These are phyloP conservation scores for Subanguina moxae DNA, from an alignment of 1,140 invertebrate genomes.

Conservation along the genomic window DNA sequence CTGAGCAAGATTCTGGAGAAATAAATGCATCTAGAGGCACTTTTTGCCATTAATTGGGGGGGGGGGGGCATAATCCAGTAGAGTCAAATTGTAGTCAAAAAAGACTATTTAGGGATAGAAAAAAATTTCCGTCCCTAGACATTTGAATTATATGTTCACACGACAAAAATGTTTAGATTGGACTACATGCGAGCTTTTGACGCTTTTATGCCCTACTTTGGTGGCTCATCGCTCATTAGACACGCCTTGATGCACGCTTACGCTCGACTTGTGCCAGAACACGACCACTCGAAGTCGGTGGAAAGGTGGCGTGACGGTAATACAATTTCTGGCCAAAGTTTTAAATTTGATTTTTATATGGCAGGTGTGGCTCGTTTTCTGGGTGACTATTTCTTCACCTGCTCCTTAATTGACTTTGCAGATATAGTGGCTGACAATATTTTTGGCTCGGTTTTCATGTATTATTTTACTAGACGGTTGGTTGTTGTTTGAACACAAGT, in stretches of 20 bases:
- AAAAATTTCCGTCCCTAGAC: no score
- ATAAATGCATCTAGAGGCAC: no score
- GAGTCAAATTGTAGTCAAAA: no score
- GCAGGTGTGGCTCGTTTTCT: conserved; percentile 66
- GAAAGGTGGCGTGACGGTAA: background rate
- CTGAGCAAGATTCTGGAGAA: no score
- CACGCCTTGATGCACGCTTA: conserved; percentile 59
- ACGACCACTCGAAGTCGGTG: conserved; percentile 9
- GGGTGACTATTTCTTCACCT: conserved; percentile 87
- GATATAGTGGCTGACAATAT: conserved; percentile 79
- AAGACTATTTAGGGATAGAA: no score
- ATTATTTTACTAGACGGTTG: conserved; percentile 85
- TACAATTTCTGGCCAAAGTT: background rate
- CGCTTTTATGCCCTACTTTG: conserved; percentile 58
- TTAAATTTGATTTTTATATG: conserved; percentile 30
- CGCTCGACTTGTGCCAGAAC: conserved; percentile 35
- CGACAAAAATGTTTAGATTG: conserved; percentile 19
- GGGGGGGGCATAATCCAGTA: no score
- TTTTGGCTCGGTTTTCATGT: conserved; percentile 82
- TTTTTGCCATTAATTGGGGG: no score
- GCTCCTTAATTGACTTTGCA: conserved; percentile 83
- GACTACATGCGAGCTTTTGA: conserved; percentile 53
- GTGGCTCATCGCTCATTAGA: conserved; percentile 48
- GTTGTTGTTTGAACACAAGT: conserved; percentile 65
- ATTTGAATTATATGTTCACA: no score